Conservation (phyloP, 1,140 invertebrate genomes). For the Drosophila orosa region DNA sequence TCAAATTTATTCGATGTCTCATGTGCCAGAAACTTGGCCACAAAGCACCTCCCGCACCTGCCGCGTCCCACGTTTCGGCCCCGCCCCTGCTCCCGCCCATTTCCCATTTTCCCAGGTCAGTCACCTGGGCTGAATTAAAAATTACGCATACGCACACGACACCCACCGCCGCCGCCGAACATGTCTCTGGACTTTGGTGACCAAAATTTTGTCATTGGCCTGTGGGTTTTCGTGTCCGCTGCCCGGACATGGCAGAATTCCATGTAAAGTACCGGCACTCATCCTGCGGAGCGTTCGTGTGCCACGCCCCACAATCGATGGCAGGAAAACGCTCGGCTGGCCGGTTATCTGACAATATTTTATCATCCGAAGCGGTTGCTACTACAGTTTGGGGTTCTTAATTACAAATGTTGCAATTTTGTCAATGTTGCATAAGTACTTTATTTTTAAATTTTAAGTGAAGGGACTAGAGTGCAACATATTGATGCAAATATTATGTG, state of each 20-base stretch:
- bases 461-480: neutral
- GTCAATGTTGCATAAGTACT: neutral
- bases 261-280: conserved; percentile 15
- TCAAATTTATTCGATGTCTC: conserved; percentile 77
- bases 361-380: neutral
- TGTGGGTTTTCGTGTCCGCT: conserved; percentile 25
- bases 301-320: conserved; percentile 29
- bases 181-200: conserved; percentile 17
- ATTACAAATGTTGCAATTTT: conserved; percentile 1
- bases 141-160: conserved; percentile 30
- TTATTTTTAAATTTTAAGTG: neutral
- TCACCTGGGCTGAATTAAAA: conserved; percentile 61
- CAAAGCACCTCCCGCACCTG: conserved; percentile 16
- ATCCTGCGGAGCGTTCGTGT: conserved; percentile 9
- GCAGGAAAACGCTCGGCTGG: conserved; percentile 5
- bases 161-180: conserved; percentile 15
- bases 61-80: neutral
- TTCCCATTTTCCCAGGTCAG: conserved; percentile 25
- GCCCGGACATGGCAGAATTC: conserved; percentile 13
- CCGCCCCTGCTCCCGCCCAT: conserved; percentile 1
- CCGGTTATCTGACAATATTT: conserved; percentile 18
- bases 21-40: conserved; percentile 44
- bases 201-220: conserved; percentile 40
- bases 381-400: neutral
- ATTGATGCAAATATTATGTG: neutral